phyloP scores from a whole-genome alignment of 2,888 invertebrate species.

The Eretmocerus hayati region DNA sequence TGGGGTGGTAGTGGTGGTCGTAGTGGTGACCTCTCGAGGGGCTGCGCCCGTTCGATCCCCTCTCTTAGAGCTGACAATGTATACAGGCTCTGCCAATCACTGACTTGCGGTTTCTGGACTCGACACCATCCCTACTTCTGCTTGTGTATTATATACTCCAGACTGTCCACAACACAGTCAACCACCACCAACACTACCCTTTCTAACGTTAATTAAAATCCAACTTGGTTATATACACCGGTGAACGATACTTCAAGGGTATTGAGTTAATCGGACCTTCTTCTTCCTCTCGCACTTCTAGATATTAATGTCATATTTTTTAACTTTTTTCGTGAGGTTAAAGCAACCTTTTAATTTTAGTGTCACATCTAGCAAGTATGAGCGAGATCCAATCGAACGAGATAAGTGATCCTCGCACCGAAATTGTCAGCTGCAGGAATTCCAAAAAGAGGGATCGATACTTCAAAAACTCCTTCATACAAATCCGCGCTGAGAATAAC shows the following conservation, averaged over 20 bases:
- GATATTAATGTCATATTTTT: neutral
- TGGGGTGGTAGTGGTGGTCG: too few species aligned
- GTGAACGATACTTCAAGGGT: too few species aligned
- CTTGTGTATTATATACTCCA: too few species aligned
- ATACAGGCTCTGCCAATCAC: conserved; percentile 26
- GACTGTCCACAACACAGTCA: neutral
- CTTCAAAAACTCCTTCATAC: too few species aligned
- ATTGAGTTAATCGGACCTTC: neutral
- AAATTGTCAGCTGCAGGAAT: too few species aligned
- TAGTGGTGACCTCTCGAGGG: too few species aligned
- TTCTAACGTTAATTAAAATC: conserved; percentile 27
- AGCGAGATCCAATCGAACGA: conserved; percentile 15
- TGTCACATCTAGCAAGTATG: conserved; percentile 13
- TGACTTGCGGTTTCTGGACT: conserved; percentile 13
- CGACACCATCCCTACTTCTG: too few species aligned
- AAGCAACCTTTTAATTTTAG: conserved; percentile 20
- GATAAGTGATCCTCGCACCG: conserved; percentile 10
- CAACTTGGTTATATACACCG: too few species aligned
- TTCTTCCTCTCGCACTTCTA: neutral
- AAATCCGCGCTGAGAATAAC: too few species aligned
- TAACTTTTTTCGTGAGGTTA: neutral
- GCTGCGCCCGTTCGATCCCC: too few species aligned
- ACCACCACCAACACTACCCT: conserved; percentile 8
- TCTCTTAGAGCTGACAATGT: too few species aligned
- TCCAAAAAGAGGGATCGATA: too few species aligned